phyloP scores from a whole-genome alignment of 2,797 vertebrate species.

The Hemibagrus guttatus region DNA sequence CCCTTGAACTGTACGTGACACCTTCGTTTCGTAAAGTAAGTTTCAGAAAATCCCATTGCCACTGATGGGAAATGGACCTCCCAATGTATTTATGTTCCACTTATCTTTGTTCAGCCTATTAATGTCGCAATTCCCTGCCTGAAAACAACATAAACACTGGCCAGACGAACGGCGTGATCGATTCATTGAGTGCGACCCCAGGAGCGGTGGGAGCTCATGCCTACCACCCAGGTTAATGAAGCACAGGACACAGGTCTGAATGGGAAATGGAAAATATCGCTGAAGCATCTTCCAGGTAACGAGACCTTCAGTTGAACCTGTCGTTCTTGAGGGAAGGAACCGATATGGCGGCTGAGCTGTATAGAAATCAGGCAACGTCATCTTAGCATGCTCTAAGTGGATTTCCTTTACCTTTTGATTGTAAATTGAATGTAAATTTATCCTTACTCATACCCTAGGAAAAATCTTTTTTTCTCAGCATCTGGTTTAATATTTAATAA shows the following conservation, averaged over 20 bases:
- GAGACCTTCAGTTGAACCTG: constrained; percentile 43
- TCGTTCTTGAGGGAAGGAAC: constrained; percentile 39
- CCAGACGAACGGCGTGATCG: constrained; percentile 75
- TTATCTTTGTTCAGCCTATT: constrained; percentile 73
- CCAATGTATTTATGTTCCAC: constrained; percentile 73
- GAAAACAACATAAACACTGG: constrained; percentile 72
- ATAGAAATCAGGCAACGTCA: constrained; percentile 13
- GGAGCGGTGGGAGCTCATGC: constrained; percentile 52
- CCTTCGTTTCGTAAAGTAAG: constrained; percentile 58
- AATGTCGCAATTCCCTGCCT: constrained; percentile 72
- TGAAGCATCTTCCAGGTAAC: constrained; percentile 70
- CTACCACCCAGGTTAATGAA: constrained; percentile 42
- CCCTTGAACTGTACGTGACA: constrained; percentile 21
- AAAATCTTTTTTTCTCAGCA: constrained; percentile 33
- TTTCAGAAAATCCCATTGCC: constrained; percentile 64
- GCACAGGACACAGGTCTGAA: background rate
- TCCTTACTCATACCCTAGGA: constrained; percentile 30
- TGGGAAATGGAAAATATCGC: constrained; percentile 62
- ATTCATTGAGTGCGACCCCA: constrained; percentile 73
- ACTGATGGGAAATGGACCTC: constrained; percentile 73
- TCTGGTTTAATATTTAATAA: constrained; percentile 37
- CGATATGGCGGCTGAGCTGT: constrained; percentile 5
- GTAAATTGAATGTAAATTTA: constrained; percentile 32
- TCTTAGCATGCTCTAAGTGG: constrained; percentile 27
- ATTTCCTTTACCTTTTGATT: constrained; percentile 50